Evolutionary conservation across 2,797 vertebrate species (phyloP).

Genomic region (Sciaenops ocellatus): DNA sequence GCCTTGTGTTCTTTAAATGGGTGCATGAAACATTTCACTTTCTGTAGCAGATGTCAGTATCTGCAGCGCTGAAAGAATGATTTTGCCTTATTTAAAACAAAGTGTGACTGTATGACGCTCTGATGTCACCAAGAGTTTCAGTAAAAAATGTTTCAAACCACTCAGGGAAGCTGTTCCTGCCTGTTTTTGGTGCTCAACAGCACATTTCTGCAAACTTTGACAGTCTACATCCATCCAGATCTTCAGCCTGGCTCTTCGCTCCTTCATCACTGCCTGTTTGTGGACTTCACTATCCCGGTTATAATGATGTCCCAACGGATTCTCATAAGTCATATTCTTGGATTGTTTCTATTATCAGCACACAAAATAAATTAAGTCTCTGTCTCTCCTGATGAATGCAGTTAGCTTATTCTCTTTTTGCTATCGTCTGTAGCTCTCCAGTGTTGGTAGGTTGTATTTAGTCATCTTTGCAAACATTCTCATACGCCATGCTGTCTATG

Average conservation of each 20-base stretch:
- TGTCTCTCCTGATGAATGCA: neutral
- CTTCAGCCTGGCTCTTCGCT: too few relatives aligned
- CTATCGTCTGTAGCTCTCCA: neutral
- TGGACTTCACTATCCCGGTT: too few relatives aligned
- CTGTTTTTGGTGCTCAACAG: neutral
- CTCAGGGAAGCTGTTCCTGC: neutral
- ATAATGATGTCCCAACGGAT: too few relatives aligned
- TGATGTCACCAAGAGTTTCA: neutral
- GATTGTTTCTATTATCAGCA: neutral
- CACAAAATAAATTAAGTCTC: neutral
- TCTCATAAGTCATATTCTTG: neutral
- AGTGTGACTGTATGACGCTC: neutral
- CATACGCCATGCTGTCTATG: neutral
- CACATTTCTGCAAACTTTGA: neutral
- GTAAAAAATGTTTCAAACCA: neutral
- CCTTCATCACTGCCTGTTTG: too few relatives aligned
- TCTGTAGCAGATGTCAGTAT: neutral
- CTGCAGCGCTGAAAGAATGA: neutral
- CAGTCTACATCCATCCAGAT: too few relatives aligned
- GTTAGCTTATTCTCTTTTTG: neutral
- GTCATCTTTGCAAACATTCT: too few relatives aligned
- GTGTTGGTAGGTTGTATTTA: neutral
- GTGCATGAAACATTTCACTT: neutral
- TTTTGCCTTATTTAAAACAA: too few relatives aligned
- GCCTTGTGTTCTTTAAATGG: constrained; percentile 12